Evolutionary conservation across 2,113 vertebrate species (phyloP).

Genomic region (Panthera tigris): DNA sequence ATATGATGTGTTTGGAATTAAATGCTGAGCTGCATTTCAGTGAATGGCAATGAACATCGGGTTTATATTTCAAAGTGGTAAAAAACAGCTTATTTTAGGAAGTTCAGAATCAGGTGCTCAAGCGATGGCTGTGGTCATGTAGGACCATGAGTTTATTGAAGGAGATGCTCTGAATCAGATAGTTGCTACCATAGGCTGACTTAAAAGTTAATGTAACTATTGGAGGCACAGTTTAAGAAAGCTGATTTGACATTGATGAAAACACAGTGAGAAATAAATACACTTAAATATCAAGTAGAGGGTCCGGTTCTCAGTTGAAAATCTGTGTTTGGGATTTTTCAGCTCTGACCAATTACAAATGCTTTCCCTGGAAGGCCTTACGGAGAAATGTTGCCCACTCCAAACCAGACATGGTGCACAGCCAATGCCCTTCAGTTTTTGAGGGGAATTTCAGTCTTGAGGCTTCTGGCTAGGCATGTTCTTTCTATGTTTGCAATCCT

Average conservation of each 20-base stretch:
- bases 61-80: not conserved
- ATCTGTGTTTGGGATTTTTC: not conserved
- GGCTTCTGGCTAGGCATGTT: not conserved
- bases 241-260: not conserved
- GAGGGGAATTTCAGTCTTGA: not conserved
- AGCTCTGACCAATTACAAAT: not conserved
- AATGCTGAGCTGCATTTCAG: not conserved
- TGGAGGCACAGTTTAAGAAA: not conserved
- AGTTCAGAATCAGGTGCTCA: not conserved
- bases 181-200: not conserved
- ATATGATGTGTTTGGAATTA: not conserved
- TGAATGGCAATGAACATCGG: not conserved
- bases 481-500: not conserved
- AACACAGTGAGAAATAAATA: not conserved
- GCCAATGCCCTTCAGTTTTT: not conserved
- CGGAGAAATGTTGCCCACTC: not conserved
- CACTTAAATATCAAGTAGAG: not conserved
- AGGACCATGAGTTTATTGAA: not conserved
- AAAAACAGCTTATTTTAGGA: constrained; percentile 21
- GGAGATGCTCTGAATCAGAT: not conserved
- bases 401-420: too few relatives aligned
- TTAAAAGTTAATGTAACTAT: not conserved
- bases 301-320: not conserved
- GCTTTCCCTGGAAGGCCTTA: not conserved
- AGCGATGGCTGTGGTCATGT: not conserved